Percentiles rank a stretch among this genome's conserved stretches.
Conservation (phyloP, 1,140 invertebrate genomes). For the Anastatus disparis region DNA sequence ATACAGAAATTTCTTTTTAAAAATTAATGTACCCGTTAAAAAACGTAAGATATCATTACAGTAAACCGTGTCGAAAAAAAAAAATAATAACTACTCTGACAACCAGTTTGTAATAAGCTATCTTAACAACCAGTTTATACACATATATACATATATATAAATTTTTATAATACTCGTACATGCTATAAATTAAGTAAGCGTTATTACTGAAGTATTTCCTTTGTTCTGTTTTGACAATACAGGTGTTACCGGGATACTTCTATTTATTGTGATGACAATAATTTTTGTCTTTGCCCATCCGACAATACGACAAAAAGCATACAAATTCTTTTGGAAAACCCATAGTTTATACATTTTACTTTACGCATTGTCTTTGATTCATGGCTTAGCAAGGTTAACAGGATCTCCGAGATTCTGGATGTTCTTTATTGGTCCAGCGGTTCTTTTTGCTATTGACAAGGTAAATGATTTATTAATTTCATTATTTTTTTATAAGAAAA, state of each 20-base stretch:
- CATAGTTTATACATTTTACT: slow-evolving; percentile 92
- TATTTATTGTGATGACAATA: slow-evolving; percentile 93
- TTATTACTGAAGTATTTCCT: background rate
- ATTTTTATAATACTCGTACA: too few species aligned
- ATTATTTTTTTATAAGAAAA: too few species aligned
- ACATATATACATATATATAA: too few species aligned
- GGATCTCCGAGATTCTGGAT: slow-evolving; percentile 95
- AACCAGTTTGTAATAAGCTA: too few species aligned
- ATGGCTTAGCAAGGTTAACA: slow-evolving; percentile 93
- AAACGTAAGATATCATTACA: too few species aligned
- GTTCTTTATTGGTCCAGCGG: slow-evolving; percentile 93
- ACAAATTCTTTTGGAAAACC: slow-evolving; percentile 97
- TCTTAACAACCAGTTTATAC: too few species aligned
- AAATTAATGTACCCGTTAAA: too few species aligned
- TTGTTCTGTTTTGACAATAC: slow-evolving; percentile 52
- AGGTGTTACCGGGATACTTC: slow-evolving; percentile 93
- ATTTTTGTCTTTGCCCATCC: slow-evolving; percentile 98
- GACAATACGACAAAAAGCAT: slow-evolving; percentile 91
- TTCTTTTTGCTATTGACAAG: slow-evolving; percentile 91
- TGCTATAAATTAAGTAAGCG: too few species aligned
- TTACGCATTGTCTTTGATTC: slow-evolving; percentile 91
- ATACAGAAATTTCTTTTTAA: too few species aligned
- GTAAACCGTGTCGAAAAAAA: too few species aligned
- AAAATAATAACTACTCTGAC: too few species aligned
- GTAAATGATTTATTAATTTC: too few species aligned